phyloP scores from a whole-genome alignment of 1,140 invertebrate species.

The Drosophila ficusphila region DNA sequence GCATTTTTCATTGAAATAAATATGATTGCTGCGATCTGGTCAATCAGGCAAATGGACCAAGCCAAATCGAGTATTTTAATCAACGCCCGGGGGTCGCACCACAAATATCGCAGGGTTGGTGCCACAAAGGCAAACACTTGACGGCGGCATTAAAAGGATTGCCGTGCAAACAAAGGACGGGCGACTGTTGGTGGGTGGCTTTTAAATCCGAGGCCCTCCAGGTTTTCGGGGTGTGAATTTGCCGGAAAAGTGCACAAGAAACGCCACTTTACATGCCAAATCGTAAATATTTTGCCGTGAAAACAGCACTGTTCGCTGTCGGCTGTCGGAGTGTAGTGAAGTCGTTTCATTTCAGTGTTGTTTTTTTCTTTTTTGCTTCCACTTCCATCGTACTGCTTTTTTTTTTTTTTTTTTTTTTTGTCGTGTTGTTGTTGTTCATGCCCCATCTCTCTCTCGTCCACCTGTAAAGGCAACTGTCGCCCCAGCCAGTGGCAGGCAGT shows the following conservation, averaged over 20 bases:
- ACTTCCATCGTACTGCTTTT: not conserved
- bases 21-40: constrained; percentile 51
- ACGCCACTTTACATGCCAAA: constrained; percentile 79
- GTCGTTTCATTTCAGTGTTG: constrained; percentile 25
- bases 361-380: constrained; percentile 24
- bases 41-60: constrained; percentile 61
- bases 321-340: constrained; percentile 29
- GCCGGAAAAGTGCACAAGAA: constrained; percentile 77
- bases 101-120: constrained; percentile 8
- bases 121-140: constrained; percentile 50
- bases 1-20: constrained; percentile 55
- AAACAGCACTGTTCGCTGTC: constrained; percentile 47
- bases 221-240: constrained; percentile 46
- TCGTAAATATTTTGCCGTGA: constrained; percentile 82
- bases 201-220: constrained; percentile 49
- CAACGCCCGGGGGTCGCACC: constrained; percentile 16
- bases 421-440: too few species aligned
- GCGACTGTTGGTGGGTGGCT: constrained; percentile 34
- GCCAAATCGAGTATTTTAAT: constrained; percentile 43
- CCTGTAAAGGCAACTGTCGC: constrained; percentile 39
- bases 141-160: constrained; percentile 71
- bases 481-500: constrained; percentile 32
- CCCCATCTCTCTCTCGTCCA: too few species aligned
- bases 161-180: constrained; percentile 53
- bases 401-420: constrained; percentile 2